Evolutionary conservation across 2,797 vertebrate species (phyloP), one percentile per base, ranked within the genome.

Genomic region (Xenops minutus): DNA sequence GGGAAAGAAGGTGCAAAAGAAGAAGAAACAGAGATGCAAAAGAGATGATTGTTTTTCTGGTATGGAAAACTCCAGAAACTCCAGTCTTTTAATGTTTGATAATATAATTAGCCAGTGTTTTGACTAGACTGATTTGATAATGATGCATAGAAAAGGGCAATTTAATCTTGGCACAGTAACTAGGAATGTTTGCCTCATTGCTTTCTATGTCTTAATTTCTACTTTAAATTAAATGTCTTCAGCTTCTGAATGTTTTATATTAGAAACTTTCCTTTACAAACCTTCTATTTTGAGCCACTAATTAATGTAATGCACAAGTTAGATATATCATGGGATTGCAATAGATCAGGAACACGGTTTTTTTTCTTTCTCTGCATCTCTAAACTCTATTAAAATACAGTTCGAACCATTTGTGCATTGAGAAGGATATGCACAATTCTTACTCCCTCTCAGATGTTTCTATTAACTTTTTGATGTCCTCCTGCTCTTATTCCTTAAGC

Each of bases 121-220:
- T 97, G 97, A 96, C 95, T 97, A 96, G 94, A 96, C 93, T 95
- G 96, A 96, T 96, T 96, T 52, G 88, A 96, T 97, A 97, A 97
- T 96, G 94, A 96, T 95, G 88, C 87, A 77, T 92, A 96, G 96
- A 95, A 96, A 96, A 96, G 94, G 95, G 89, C 95, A 96, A 96
- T 97, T 97, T 95, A 96, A 94, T 97, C 94, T 95, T 97, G 95
- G 96, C 97, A 95, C 59, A 66, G 88, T 89, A 94, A 82, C 43
- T 80, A 59, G 71, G 71, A 91, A 72, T 92, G 73, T 96, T 96
- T 96, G 94, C 95, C 76, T 96, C 92, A 87, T 95, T 96, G 95
- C 94, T 90, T 94, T 92, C 89, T 95, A 54, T 85, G 93, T 96
- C 95, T 96, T 97, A 94, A 96, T 95, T 96, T 96, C 93, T 93